These are phyloP conservation scores for Mesopsocus fuscifrons DNA, from an alignment of 2,888 invertebrate genomes.

Conservation along the genomic window DNA sequence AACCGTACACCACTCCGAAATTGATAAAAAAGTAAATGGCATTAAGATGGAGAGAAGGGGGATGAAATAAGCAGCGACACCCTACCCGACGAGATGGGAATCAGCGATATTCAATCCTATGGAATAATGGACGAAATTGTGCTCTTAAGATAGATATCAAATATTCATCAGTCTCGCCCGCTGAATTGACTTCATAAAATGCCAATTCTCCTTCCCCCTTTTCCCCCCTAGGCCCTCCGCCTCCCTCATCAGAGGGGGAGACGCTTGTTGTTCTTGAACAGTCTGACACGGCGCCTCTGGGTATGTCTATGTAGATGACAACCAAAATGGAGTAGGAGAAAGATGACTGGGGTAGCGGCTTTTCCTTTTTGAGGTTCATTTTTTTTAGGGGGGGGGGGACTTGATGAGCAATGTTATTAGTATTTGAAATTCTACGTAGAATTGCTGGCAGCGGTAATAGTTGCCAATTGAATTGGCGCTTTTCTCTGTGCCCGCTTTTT, in stretches of 20 bases:
- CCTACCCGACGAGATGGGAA: too few species aligned
- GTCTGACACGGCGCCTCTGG: background rate
- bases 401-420: too few species aligned
- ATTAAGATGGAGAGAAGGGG: too few species aligned
- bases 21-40: too few species aligned
- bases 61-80: too few species aligned
- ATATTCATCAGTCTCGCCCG: slow-evolving; percentile 9
- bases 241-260: background rate
- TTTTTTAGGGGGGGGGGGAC: too few species aligned
- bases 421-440: too few species aligned
- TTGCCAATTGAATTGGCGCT: too few species aligned
- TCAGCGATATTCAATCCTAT: background rate
- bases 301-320: background rate
- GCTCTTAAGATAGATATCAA: slow-evolving; percentile 10
- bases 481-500: too few species aligned
- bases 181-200: background rate
- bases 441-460: too few species aligned
- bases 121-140: slow-evolving; percentile 6
- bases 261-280: background rate
- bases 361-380: background rate
- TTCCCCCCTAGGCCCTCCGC: background rate
- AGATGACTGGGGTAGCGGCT: background rate
- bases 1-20: too few species aligned
- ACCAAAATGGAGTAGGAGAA: background rate
- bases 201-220: background rate